Base-by-base conservation (phyloP, 2,797 vertebrate species). In the Tenualosa thibaudeaui region DNA sequence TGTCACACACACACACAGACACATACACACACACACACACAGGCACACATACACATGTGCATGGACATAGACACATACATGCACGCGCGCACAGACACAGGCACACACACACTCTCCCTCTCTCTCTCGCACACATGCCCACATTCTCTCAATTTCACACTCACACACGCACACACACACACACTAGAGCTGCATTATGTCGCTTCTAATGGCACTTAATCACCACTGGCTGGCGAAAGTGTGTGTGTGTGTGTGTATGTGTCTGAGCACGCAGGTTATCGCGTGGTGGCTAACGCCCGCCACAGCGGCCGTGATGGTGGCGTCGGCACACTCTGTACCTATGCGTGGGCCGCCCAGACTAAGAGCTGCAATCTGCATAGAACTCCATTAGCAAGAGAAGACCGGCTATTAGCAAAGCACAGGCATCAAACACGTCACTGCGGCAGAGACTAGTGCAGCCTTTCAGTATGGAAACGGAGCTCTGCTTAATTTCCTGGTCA, bases 351-450 rank as follows among this genome's bases (percentile, higher is more conserved):
- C 15, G 37, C 31, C 31, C 68, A 40, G 31, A 75, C 68, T 84
- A 50, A 62, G 65, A 85, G 26, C n/a, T 85, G 88, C 85, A 88
- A 87, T 87, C 92, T 51, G 81, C n/a, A 83, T 56, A 31, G 17
- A 49, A 54, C 7, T 81, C 78, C 82, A 50, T 43, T 46, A 82
- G 50, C 51, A 24, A 58, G 17, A 78, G 90, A 60, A 87, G 68
- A 40, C 31, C 12, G 12, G 31, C 37, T 40, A 75, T 75, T 75
- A 43, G 31, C 15, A 12, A 40, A 26, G 13, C 68, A 40, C 68
- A 75, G 26, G 12, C 65, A 26, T 12, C 68, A 75, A 31, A 75
- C 8, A 13, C 65, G 65, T 71, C 31, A 68, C 24, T 4, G 19
- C 19, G 0, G 19, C 22, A 19, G 56, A 46, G 56, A 5, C 56